Percentiles rank a stretch among this genome's conserved stretches.
Evolutionary conservation across 2,113 vertebrate species (phyloP).

Genomic region (Globicephala melas): DNA sequence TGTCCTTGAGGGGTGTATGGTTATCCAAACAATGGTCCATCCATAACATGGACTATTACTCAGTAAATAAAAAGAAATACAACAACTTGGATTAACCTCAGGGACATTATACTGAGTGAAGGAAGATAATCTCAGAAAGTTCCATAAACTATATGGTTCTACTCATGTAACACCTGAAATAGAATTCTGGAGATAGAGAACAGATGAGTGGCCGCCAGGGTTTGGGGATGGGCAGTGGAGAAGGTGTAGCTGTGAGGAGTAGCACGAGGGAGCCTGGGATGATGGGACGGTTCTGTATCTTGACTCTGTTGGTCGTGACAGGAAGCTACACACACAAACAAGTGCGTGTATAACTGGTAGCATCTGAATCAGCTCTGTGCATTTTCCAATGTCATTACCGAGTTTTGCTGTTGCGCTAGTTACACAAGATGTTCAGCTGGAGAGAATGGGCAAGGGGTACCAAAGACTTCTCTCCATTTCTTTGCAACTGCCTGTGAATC

Average conservation of each 20-base stretch:
- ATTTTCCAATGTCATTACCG: not conserved
- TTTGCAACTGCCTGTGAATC: not conserved
- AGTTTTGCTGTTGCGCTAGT: not conserved
- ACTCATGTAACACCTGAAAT: no score
- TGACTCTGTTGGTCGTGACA: not conserved
- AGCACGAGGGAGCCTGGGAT: not conserved
- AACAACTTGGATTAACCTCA: not conserved
- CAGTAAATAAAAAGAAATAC: not conserved
- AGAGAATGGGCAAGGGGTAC: not conserved
- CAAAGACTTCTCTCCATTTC: not conserved
- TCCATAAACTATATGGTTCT: no score
- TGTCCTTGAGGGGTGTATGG: not conserved
- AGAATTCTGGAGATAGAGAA: no score
- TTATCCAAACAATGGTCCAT: not conserved
- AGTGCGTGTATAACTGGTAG: no score
- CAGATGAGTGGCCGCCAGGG: no score
- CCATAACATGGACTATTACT: not conserved
- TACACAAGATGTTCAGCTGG: not conserved
- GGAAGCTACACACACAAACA: not conserved
- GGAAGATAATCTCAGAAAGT: not conserved
- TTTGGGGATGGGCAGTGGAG: no score
- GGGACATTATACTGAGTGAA: not conserved
- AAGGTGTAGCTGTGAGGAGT: not conserved
- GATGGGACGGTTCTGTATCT: not conserved
- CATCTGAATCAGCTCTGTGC: no score